These are phyloP conservation scores for Rattus rattus DNA, from an alignment of 2,113 vertebrate genomes.

Conservation along the genomic window DNA sequence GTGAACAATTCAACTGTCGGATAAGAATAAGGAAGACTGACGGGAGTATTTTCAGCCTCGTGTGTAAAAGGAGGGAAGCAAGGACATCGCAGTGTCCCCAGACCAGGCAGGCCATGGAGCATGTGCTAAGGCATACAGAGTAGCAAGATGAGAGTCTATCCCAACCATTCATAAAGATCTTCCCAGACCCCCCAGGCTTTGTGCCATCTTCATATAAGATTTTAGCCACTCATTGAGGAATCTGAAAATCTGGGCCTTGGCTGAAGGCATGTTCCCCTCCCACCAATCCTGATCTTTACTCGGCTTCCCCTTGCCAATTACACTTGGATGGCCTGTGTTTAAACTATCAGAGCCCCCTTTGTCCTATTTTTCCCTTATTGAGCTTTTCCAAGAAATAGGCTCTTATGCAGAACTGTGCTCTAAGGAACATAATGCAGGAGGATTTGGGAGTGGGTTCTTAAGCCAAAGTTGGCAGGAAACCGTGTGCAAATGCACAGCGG, in stretches of 20 bases:
- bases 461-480: slow-evolving; percentile 76
- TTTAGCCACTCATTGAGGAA: not conserved
- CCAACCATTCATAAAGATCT: slow-evolving; percentile 39
- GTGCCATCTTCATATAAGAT: not conserved
- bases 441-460: slow-evolving; percentile 77
- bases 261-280: not conserved
- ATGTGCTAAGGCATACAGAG: not conserved
- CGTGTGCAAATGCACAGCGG: slow-evolving; percentile 62
- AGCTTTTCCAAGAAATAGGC: slow-evolving; percentile 78
- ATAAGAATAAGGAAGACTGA: not conserved
- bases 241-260: not conserved
- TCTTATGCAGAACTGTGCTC: slow-evolving; percentile 77
- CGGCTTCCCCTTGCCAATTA: not conserved
- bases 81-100: not conserved
- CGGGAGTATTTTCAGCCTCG: not conserved
- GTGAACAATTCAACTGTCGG: not conserved
- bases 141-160: not conserved
- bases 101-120: not conserved
- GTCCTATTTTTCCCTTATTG: slow-evolving; percentile 69
- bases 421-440: slow-evolving; percentile 76
- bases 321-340: slow-evolving; percentile 7
- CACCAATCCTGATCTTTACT: not conserved
- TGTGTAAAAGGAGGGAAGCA: not conserved
- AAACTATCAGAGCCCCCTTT: slow-evolving; percentile 68
- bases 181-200: not conserved